phyloP scores from a whole-genome alignment of 2,888 invertebrate species.

The Sinopyrophorus schimmeli region DNA sequence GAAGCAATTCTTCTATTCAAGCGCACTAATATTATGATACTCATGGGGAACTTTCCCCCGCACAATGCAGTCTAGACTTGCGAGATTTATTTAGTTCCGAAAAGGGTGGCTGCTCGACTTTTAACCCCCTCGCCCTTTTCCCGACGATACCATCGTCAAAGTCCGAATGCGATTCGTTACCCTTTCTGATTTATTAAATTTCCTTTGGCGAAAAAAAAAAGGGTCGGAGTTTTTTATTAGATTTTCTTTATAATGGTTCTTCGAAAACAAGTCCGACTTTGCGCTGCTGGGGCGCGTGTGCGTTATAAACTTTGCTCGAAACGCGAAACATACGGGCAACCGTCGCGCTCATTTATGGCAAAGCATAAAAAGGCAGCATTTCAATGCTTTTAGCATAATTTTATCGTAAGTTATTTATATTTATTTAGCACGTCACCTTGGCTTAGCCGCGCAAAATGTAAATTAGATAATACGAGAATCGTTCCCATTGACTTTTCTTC shows the following conservation, averaged over 20 bases:
- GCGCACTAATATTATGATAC: slow-evolving; percentile 26
- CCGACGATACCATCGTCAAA: slow-evolving; percentile 10
- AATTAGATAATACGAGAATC: slow-evolving; percentile 15
- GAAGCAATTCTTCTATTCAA: slow-evolving; percentile 25
- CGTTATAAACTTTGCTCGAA: too few species aligned
- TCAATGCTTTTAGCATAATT: slow-evolving; percentile 8
- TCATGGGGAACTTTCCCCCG: slow-evolving; percentile 26
- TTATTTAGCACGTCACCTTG: slow-evolving; percentile 16
- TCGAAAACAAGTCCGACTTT: too few species aligned
- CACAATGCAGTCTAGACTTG: slow-evolving; percentile 27
- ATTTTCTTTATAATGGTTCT: too few species aligned
- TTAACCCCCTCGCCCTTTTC: slow-evolving; percentile 5
- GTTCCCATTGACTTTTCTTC: slow-evolving; percentile 5
- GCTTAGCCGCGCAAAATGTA: slow-evolving; percentile 16
- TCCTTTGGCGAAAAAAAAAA: too few species aligned
- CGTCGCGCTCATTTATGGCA: too few species aligned
- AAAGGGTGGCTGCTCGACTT: slow-evolving; percentile 9
- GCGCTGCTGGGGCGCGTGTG: too few species aligned
- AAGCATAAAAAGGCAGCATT: background rate
- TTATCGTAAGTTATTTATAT: slow-evolving; percentile 5
- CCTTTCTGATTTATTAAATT: too few species aligned
- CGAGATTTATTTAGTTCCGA: slow-evolving; percentile 21
- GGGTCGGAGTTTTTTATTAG: too few species aligned
- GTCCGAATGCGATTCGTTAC: too few species aligned
- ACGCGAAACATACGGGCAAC: too few species aligned